These are phyloP conservation scores for Marronus borbonicus DNA, from an alignment of 2,888 invertebrate genomes.

Conservation along the genomic window DNA sequence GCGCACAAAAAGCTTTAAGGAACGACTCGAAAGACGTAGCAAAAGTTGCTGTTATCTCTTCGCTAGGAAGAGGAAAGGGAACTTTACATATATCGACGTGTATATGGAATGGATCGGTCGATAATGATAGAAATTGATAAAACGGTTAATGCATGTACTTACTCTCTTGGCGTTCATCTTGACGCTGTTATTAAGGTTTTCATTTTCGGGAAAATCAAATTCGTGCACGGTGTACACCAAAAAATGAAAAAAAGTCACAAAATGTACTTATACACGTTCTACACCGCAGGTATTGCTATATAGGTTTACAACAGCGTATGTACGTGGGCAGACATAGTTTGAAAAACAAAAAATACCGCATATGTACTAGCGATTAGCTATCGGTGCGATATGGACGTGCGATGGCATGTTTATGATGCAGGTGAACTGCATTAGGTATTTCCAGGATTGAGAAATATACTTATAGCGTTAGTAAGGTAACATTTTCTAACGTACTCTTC, in stretches of 20 bases:
- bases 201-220: too few species aligned
- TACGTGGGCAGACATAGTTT: too few species aligned
- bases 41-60: constrained; percentile 44
- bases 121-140: constrained; percentile 44
- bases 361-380: constrained; percentile 36
- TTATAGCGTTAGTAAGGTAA: too few species aligned
- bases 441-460: constrained; percentile 13
- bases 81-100: constrained; percentile 3
- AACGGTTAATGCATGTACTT: constrained; percentile 30
- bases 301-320: constrained; percentile 21
- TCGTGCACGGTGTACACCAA: too few species aligned
- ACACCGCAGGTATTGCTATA: neutral
- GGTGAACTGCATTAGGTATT: constrained; percentile 7
- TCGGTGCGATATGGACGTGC: constrained; percentile 32
- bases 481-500: too few species aligned
- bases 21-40: constrained; percentile 42
- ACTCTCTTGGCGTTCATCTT: neutral
- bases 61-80: neutral
- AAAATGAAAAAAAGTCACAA: too few species aligned
- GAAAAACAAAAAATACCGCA: constrained; percentile 32
- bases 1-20: constrained; percentile 38
- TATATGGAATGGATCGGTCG: constrained; percentile 10
- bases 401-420: constrained; percentile 18
- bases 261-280: too few species aligned
- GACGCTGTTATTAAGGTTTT: neutral